A percentile compares a stretch with the other conserved stretches of the same genome.
Evolutionary conservation across 2,888 invertebrate species (phyloP).

Genomic region (Liopterus haemorrhoidalis): DNA sequence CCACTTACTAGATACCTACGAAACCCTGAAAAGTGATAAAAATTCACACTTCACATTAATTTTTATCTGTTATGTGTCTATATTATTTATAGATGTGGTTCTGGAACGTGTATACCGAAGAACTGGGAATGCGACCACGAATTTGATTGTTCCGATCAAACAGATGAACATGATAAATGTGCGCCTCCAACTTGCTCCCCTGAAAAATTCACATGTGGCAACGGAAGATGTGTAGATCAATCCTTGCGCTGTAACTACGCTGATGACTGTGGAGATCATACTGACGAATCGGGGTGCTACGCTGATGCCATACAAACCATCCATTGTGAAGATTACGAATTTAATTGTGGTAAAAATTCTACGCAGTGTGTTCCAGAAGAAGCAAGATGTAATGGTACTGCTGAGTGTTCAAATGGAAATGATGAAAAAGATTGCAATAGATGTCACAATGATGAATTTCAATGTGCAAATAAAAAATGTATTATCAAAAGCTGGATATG

Average conservation of each 20-base stretch:
- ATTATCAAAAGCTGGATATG: conserved; percentile 54
- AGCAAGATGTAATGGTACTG: conserved; percentile 58
- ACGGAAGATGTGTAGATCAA: conserved; percentile 53
- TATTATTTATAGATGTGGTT: conserved; percentile 54
- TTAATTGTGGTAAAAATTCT: conserved; percentile 47
- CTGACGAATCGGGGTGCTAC: conserved; percentile 51
- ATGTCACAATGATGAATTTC: conserved; percentile 50
- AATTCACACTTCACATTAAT: conserved; percentile 6
- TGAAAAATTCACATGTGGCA: conserved; percentile 47
- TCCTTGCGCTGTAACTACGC: conserved; percentile 52
- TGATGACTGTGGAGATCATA: conserved; percentile 54
- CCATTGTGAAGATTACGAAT: conserved; percentile 47
- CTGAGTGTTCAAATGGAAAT: conserved; percentile 66
- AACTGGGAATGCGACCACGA: conserved; percentile 65
- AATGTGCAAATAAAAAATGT: conserved; percentile 55
- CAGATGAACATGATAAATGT: conserved; percentile 64
- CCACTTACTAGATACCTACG: neutral
- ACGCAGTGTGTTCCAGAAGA: conserved; percentile 50
- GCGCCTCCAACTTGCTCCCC: conserved; percentile 39
- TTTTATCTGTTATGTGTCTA: conserved; percentile 4
- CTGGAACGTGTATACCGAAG: conserved; percentile 63
- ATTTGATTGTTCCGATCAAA: conserved; percentile 68
- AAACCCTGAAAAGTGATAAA: neutral
- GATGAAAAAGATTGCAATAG: conserved; percentile 54
- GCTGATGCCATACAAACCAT: conserved; percentile 22